Percentiles rank a stretch among this genome's conserved stretches.
phyloP scores from a whole-genome alignment of 2,113 vertebrate genomes.

The Zosterops hypoxanthus region DNA sequence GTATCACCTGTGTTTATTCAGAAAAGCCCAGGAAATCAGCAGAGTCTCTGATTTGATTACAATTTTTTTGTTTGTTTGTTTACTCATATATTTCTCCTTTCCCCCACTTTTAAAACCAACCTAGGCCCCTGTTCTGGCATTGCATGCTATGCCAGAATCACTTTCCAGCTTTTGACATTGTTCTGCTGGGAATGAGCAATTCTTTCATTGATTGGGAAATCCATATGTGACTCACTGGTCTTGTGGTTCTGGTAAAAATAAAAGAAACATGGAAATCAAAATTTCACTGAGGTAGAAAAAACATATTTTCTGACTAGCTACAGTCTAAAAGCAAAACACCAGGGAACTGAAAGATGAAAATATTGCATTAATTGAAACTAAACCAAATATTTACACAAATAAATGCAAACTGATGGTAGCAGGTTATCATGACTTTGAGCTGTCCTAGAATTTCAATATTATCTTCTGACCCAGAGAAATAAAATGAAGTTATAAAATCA shows the following conservation, averaged over 20 bases:
- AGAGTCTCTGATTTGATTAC: background rate
- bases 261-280: background rate
- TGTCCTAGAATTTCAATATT: background rate
- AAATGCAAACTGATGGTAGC: background rate
- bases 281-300: background rate
- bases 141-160: rapidly evolving
- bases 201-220: background rate
- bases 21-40: background rate
- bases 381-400: background rate
- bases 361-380: background rate
- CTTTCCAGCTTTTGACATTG: background rate
- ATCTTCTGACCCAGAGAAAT: background rate
- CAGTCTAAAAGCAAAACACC: background rate
- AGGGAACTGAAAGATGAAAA: background rate
- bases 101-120: background rate
- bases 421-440: background rate
- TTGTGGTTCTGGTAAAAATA: background rate
- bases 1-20: background rate
- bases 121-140: background rate
- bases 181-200: background rate
- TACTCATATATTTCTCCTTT: background rate
- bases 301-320: background rate
- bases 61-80: background rate
- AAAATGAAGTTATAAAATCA: constrained; percentile 19
- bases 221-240: background rate